These are phyloP conservation scores for Andrena dorsata DNA, from an alignment of 2,888 invertebrate genomes.

Conservation along the genomic window DNA sequence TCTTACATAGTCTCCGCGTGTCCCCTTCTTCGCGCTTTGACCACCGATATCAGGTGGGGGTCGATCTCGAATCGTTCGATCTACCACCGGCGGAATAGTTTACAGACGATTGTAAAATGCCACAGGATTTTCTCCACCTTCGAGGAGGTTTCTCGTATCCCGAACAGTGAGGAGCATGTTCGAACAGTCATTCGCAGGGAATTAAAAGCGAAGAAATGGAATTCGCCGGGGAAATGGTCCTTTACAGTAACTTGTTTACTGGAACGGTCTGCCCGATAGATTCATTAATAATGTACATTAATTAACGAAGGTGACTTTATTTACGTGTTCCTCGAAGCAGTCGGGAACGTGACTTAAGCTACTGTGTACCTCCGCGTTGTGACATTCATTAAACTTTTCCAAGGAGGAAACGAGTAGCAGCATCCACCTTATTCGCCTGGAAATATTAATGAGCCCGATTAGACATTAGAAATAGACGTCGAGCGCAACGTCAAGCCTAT, in stretches of 20 bases:
- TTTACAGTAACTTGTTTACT: conserved; percentile 35
- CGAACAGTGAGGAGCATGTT: too few relatives aligned
- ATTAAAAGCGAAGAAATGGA: neutral
- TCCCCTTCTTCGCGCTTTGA: conserved; percentile 66
- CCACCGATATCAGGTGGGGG: conserved; percentile 59
- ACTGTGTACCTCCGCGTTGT: too few relatives aligned
- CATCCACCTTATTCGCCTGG: neutral
- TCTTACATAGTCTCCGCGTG: conserved; percentile 74
- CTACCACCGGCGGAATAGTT: conserved; percentile 20
- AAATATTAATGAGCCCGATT: neutral
- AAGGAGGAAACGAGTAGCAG: neutral
- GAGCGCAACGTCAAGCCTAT: neutral
- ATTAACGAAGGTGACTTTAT: neutral
- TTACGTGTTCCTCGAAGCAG: too few relatives aligned
- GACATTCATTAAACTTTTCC: neutral
- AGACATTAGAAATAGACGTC: neutral
- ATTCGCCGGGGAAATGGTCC: neutral
- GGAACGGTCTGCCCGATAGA: conserved; percentile 12
- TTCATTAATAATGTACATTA: conserved; percentile 41
- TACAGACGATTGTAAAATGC: conserved; percentile 1
- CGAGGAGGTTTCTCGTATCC: neutral
- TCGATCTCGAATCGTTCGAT: conserved; percentile 17
- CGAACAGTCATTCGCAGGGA: too few relatives aligned
- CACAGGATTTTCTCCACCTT: neutral
- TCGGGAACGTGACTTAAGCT: neutral